A percentile compares a stretch with the other conserved stretches of the same genome.
Evolutionary conservation across 2,113 vertebrate genomes (phyloP).

Genomic region (Microcebus ravelobensis): DNA sequence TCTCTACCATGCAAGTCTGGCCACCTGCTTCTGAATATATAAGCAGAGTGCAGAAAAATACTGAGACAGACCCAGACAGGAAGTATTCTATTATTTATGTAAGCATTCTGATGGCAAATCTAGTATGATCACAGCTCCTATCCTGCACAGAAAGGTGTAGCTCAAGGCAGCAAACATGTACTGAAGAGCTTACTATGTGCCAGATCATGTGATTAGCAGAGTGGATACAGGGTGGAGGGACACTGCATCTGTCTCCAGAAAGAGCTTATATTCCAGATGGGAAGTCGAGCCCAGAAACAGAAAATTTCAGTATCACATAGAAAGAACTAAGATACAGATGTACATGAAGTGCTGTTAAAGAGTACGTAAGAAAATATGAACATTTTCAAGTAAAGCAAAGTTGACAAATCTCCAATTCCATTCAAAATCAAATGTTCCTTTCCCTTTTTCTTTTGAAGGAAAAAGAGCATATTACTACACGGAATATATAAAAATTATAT

Average conservation of each 20-base stretch:
- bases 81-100: constrained; percentile 24
- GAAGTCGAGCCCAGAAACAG: neutral
- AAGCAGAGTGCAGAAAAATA: neutral
- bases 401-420: neutral
- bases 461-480: neutral
- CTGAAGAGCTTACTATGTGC: neutral
- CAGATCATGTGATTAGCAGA: neutral
- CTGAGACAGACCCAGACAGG: neutral
- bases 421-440: neutral
- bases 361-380: neutral
- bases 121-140: neutral
- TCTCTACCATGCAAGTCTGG: neutral
- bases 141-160: neutral
- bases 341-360: neutral
- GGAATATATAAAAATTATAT: neutral
- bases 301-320: neutral
- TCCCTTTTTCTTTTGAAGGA: neutral
- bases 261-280: neutral
- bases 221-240: neutral
- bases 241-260: neutral
- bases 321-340: neutral
- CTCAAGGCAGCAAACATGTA: neutral
- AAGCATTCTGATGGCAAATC: neutral
- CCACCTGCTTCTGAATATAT: neutral
- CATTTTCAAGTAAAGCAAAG: neutral